Percentiles rank a stretch among this genome's conserved stretches.
Conservation (phyloP, 1,140 invertebrate species). For the Semibalanus balanoides region DNA sequence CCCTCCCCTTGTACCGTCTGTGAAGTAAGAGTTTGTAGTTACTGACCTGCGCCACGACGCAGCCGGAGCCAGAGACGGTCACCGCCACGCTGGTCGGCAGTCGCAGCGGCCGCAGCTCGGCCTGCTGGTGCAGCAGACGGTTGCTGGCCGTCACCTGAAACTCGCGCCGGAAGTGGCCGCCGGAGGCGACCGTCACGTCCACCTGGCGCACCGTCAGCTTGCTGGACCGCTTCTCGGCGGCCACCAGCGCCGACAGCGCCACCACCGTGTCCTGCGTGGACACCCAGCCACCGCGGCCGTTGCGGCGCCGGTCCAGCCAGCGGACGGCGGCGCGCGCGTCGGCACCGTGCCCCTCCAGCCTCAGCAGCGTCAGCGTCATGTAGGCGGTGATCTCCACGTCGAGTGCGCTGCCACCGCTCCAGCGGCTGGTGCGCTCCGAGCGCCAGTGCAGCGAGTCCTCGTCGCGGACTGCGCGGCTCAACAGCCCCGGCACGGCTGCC, state of each 20-base stretch:
- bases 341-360: conserved; percentile 34
- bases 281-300: conserved; percentile 52
- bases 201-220: neutral
- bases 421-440: conserved; percentile 16
- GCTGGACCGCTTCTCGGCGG: neutral
- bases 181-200: neutral
- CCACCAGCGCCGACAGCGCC: conserved; percentile 14
- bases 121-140: neutral
- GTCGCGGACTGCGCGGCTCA: conserved; percentile 16
- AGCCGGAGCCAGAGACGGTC: no score
- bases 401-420: conserved; percentile 28
- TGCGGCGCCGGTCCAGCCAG: conserved; percentile 53
- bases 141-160: neutral
- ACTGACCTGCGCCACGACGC: no score
- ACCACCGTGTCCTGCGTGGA: conserved; percentile 40
- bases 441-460: conserved; percentile 34
- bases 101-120: no score
- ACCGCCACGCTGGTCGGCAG: no score
- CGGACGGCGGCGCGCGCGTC: conserved; percentile 32
- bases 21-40: no score
- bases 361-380: conserved; percentile 45
- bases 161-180: no score
- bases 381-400: conserved; percentile 64
- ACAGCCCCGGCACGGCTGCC: conserved; percentile 16
- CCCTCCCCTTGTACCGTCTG: no score